Percentiles rank a stretch among this genome's conserved stretches.
phyloP scores from a whole-genome alignment of 2,888 invertebrate genomes.

The Ormyrus nitidulus region DNA sequence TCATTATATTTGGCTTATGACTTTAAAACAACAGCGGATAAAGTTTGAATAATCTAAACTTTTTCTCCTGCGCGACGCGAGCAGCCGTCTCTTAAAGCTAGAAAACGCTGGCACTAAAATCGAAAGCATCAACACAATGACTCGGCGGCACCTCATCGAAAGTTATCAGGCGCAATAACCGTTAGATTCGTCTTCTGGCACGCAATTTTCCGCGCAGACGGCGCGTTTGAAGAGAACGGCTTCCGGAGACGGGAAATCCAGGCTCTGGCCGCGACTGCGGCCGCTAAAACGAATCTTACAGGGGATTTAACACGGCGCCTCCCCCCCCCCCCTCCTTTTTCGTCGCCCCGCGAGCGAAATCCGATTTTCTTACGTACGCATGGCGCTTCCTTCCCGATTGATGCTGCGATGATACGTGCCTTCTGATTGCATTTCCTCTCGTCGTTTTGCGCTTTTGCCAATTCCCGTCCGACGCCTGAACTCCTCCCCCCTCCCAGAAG shows the following conservation, averaged over 20 bases:
- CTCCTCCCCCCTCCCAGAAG: no score
- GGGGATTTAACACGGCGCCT: constrained; percentile 72
- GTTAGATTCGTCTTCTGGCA: not conserved
- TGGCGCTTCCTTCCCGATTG: constrained; percentile 28
- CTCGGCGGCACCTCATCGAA: no score
- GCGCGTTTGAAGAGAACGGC: constrained; percentile 49
- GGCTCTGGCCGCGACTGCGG: constrained; percentile 53
- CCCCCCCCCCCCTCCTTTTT: constrained; percentile 57
- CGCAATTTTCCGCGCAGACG: constrained; percentile 53
- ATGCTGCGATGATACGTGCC: constrained; percentile 44
- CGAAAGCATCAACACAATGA: no score
- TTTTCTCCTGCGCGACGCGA: no score
- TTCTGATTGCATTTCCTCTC: constrained; percentile 31
- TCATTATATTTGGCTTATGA: no score
- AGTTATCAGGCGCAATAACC: no score
- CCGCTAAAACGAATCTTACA: constrained; percentile 74
- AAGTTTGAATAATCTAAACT: no score
- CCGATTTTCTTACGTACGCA: constrained; percentile 48
- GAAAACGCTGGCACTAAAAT: no score
- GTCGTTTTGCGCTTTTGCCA: not conserved
- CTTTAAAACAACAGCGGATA: no score
- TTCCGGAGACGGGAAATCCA: constrained; percentile 71
- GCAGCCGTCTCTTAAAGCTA: no score
- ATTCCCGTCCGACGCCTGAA: no score
- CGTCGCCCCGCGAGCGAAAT: constrained; percentile 26